Base-by-base conservation (phyloP, 2,888 invertebrate species). In the Adelphocoris suturalis region DNA sequence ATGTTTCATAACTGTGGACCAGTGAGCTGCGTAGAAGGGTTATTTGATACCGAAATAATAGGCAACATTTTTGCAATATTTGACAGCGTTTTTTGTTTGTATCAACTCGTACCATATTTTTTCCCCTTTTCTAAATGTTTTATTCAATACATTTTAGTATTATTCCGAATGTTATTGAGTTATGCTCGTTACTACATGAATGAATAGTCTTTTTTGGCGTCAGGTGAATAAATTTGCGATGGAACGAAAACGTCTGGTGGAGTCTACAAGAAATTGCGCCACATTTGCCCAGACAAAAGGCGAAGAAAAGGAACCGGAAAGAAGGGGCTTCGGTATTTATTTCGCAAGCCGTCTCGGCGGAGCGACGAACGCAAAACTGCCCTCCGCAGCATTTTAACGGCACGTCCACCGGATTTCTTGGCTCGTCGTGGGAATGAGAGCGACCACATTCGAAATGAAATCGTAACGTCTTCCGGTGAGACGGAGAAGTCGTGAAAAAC, bases 231-330 rank as follows among this genome's bases (percentile, higher is more conserved):
- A 52, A 23, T 68, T 23, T 68, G 4, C 2, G 5, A 23, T 27
- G 4, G 23, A 23, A 3, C 23, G 23, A 23, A 57, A 16, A 7
- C 7, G 19, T 23, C 23, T 23, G 19, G 68, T 0, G 68, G 68
- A 13, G 68, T 9, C 52, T 16, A 3, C 23, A 9, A 68, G 23
- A 68, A 23, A 52, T 23, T 68, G 68, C 61, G 61, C 2, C 61
- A 61, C 61, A 61, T 61, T 23, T 23, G 23, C 68, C 19, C 68
- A 11, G 23, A 68, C 80, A 80, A 80, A 80, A 47, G 80, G 80
- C 11, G 14, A 75, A 78, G 16, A 78, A 78, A 48, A 82, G n/a
- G n/a, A 82, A 82, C 82, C 82, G 48, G 48, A n/a, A 80, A 80
- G 46, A 47, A 14, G 68, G 68, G 68, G 12, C 61, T 61, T 3